Evolutionary conservation across 2,113 vertebrate species (phyloP).

Genomic region (Phaetusa simplex): DNA sequence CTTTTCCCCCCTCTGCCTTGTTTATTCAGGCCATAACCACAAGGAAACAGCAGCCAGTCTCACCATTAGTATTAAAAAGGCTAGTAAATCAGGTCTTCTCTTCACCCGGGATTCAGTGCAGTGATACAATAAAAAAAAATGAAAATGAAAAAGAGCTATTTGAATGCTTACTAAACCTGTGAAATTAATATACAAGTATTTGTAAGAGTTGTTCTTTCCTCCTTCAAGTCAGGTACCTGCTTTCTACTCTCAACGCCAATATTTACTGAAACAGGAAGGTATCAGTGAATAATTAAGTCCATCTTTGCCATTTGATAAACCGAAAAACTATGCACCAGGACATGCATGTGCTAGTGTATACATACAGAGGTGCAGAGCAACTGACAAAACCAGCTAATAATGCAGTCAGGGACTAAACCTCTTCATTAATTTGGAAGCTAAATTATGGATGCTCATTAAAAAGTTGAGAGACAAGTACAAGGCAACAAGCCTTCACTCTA

Average conservation of each 20-base stretch:
- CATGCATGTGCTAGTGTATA: accelerated
- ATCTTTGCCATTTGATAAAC: neutral
- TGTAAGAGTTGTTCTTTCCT: neutral
- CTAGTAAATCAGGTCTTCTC: neutral
- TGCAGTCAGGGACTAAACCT: neutral
- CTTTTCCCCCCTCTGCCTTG: neutral
- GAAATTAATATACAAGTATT: neutral
- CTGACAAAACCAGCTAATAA: neutral
- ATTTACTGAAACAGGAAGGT: neutral
- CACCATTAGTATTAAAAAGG: neutral
- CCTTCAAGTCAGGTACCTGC: neutral
- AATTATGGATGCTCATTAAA: neutral
- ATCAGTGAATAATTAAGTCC: neutral
- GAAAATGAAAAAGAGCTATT: neutral
- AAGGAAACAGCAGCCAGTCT: neutral
- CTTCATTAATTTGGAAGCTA: neutral
- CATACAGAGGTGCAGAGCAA: neutral
- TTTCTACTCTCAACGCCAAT: neutral
- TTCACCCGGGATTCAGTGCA: neutral
- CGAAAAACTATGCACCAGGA: neutral
- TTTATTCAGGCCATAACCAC: neutral
- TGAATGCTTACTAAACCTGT: neutral
- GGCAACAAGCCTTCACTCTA: neutral
- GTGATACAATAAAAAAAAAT: neutral
- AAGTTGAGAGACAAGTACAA: neutral